phyloP scores from a whole-genome alignment of 2,797 vertebrate genomes.

The Dicrostonyx torquatus region DNA sequence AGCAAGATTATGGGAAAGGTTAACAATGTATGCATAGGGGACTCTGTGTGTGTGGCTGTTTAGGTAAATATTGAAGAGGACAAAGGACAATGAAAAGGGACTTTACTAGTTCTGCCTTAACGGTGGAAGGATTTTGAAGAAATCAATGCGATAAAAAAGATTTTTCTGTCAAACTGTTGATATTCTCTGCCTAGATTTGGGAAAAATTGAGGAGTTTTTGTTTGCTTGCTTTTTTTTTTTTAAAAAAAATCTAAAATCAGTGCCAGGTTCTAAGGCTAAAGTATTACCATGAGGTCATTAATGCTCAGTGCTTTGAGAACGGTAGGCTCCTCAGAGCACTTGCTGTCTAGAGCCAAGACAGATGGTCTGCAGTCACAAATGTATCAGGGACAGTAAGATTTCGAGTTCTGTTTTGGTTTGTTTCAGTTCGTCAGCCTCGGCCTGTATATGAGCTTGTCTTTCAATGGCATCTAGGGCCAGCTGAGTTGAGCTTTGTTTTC shows the following conservation, averaged over 20 bases:
- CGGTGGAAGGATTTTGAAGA: not conserved
- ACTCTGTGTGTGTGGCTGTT: not conserved
- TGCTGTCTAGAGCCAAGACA: not conserved
- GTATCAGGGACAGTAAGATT: not conserved
- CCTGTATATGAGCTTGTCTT: not conserved
- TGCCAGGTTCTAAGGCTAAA: not conserved
- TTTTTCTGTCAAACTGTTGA: not conserved
- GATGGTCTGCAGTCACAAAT: not conserved
- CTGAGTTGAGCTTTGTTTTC: not conserved
- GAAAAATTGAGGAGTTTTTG: not conserved
- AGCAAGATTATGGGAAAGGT: not conserved
- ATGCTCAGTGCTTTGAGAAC: slow-evolving; percentile 9
- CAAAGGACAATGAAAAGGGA: not conserved
- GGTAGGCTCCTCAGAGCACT: not conserved
- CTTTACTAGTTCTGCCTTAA: slow-evolving; percentile 35
- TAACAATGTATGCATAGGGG: not conserved
- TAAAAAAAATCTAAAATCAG: not conserved
- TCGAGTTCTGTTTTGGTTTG: not conserved
- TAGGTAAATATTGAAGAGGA: slow-evolving; percentile 8
- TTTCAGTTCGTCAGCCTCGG: not conserved
- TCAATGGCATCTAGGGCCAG: not conserved
- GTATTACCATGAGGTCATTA: not conserved
- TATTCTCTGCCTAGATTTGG: slow-evolving; percentile 3
- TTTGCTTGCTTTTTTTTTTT: too few relatives aligned
- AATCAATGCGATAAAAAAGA: not conserved